Conservation (phyloP, 2,888 invertebrate species). For the Sialis lutaria region DNA sequence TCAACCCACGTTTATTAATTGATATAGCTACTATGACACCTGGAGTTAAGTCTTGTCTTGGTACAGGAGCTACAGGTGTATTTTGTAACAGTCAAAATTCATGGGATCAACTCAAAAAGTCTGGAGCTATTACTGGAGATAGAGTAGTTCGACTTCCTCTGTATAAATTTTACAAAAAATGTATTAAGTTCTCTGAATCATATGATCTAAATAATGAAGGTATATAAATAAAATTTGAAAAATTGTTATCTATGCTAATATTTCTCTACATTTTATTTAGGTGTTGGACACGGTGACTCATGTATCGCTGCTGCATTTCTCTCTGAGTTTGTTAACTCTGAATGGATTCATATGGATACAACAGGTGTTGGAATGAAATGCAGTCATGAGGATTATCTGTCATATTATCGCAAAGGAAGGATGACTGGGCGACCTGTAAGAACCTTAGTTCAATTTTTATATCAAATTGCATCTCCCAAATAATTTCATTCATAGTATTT, state of each 20-base stretch:
- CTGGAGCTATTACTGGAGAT: conserved; percentile 36
- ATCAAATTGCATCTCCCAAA: conserved; percentile 23
- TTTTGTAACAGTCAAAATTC: conserved; percentile 32
- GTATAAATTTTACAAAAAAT: conserved; percentile 31
- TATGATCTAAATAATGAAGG: conserved; percentile 21
- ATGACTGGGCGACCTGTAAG: conserved; percentile 32
- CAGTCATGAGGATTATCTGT: conserved; percentile 29
- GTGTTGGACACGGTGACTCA: conserved; percentile 20
- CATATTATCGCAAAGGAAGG: conserved; percentile 32
- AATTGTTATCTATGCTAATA: too few relatives aligned
- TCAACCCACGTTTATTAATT: conserved; percentile 41
- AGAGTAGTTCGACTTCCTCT: conserved; percentile 43
- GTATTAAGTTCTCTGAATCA: conserved; percentile 23
- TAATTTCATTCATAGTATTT: too few relatives aligned
- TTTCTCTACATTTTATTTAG: conserved; percentile 11
- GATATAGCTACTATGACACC: conserved; percentile 55
- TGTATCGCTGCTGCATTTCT: conserved; percentile 25
- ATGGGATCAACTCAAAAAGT: conserved; percentile 32
- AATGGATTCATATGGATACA: conserved; percentile 43
- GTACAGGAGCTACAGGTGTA: conserved; percentile 33
- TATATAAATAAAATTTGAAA: too few relatives aligned
- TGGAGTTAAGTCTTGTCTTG: conserved; percentile 32
- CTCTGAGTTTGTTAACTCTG: conserved; percentile 34
- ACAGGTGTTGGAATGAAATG: conserved; percentile 34
- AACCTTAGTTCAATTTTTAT: conserved; percentile 29